These are phyloP conservation scores for Dicerorhinus sumatrensis DNA, from an alignment of 2,113 vertebrate species.

Conservation along the genomic window DNA sequence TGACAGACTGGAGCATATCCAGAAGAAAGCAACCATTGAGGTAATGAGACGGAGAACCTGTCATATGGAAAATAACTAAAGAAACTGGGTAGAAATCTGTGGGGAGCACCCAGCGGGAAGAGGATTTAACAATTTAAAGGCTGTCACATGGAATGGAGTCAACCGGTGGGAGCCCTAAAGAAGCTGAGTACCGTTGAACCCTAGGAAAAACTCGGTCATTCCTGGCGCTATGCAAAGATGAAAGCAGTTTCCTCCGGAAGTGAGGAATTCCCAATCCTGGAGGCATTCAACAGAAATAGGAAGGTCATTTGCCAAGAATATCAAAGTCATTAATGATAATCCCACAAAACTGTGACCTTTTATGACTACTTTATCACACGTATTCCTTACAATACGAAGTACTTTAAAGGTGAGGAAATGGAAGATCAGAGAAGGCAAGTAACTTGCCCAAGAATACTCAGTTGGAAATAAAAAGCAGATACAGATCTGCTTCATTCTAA, in stretches of 20 bases:
- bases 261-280: background rate
- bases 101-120: background rate
- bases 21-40: slow-evolving; percentile 12
- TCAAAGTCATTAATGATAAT: slow-evolving; percentile 35
- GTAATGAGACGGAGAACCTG: background rate
- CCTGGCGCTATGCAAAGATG: background rate
- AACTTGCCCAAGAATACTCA: background rate
- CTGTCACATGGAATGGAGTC: background rate
- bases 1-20: background rate
- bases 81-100: background rate
- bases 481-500: background rate
- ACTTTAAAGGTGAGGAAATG: background rate
- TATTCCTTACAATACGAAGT: background rate
- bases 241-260: background rate
- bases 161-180: background rate
- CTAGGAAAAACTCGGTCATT: background rate
- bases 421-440: background rate
- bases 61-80: background rate
- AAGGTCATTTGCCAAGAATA: background rate
- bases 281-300: background rate
- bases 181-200: background rate
- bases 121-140: background rate
- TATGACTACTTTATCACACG: background rate
- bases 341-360: background rate
- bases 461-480: background rate